phyloP scores from a whole-genome alignment of 2,797 vertebrate genomes.

The Paguma larvata region DNA sequence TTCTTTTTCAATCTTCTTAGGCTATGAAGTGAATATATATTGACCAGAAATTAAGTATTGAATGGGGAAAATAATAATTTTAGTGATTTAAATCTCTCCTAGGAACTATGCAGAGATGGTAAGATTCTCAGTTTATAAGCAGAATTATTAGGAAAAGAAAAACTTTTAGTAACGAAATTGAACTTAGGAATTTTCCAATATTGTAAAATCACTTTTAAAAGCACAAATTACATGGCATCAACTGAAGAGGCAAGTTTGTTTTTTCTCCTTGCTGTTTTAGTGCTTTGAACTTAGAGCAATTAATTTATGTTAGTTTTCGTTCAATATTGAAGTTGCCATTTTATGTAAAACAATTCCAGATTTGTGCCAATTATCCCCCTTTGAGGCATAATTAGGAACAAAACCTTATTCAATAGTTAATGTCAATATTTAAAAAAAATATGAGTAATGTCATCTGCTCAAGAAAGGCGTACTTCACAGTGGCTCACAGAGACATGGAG shows the following conservation, averaged over 20 bases:
- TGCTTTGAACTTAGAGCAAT: not conserved
- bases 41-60: not conserved
- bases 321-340: not conserved
- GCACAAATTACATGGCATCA: not conserved
- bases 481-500: not conserved
- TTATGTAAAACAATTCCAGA: not conserved
- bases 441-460: not conserved
- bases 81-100: not conserved
- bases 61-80: not conserved
- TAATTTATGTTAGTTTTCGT: not conserved
- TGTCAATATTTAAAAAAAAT: not conserved
- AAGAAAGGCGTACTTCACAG: not conserved
- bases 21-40: not conserved
- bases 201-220: not conserved
- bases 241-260: not conserved
- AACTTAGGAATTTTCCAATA: not conserved
- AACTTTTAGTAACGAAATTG: not conserved
- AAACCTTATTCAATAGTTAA: not conserved
- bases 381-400: not conserved
- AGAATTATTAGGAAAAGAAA: not conserved
- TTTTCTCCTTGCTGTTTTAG: not conserved
- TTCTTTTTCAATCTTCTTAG: not conserved
- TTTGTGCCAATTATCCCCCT: not conserved
- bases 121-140: not conserved
- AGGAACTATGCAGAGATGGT: not conserved